Conservation (phyloP, 2,888 invertebrate species). For the Sisyra nigra region DNA sequence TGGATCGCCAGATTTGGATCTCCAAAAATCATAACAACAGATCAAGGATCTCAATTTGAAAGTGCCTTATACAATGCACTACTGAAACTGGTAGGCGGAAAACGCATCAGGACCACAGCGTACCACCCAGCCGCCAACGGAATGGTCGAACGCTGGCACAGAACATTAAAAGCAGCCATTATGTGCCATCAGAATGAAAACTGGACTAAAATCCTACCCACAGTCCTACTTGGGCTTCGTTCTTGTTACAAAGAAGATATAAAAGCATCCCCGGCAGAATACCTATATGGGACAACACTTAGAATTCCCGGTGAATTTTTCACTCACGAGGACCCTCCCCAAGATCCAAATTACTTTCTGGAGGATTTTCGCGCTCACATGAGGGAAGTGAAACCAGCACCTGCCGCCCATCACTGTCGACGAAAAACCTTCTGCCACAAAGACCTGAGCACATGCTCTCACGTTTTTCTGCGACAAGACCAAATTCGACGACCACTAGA, state of each 20-base stretch:
- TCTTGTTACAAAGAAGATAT: slow-evolving; percentile 14
- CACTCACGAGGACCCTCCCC: slow-evolving; percentile 6
- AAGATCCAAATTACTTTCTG: slow-evolving; percentile 11
- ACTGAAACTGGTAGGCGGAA: slow-evolving; percentile 10
- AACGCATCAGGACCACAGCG: slow-evolving; percentile 11
- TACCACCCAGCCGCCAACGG: slow-evolving; percentile 16
- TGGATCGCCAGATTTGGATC: slow-evolving; percentile 11
- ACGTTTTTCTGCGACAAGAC: slow-evolving; percentile 12
- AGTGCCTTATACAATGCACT: slow-evolving; percentile 10
- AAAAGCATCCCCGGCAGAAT: slow-evolving; percentile 12
- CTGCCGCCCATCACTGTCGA: slow-evolving; percentile 12
- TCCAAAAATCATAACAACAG: slow-evolving; percentile 10
- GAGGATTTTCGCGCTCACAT: slow-evolving; percentile 11
- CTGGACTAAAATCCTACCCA: slow-evolving; percentile 12
- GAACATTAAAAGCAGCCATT: slow-evolving; percentile 14
- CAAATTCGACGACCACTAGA: slow-evolving; percentile 9
- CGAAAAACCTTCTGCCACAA: slow-evolving; percentile 10
- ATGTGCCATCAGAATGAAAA: slow-evolving; percentile 10
- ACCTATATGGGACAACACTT: slow-evolving; percentile 12
- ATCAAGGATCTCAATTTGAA: slow-evolving; percentile 12
- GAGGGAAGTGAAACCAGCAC: slow-evolving; percentile 8
- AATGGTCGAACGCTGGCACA: slow-evolving; percentile 14
- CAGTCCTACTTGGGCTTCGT: slow-evolving; percentile 15
- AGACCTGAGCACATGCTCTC: slow-evolving; percentile 10
- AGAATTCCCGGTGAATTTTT: slow-evolving; percentile 15